Conservation (phyloP, 2,797 vertebrate species). For the Peromyscus nudipes region DNA sequence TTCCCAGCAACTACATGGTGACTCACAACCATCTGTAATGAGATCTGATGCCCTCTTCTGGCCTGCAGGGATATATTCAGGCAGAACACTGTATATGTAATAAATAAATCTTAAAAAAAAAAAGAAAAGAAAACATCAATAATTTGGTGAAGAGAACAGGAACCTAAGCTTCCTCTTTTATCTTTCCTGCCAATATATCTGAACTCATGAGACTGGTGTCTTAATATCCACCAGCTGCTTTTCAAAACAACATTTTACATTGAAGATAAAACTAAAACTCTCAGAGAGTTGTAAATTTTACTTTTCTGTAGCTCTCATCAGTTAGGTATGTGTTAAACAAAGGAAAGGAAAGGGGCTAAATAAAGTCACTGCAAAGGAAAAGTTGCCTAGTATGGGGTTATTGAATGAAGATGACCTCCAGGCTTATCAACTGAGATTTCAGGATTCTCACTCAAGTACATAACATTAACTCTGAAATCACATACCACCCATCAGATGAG, state of each 20-base stretch:
- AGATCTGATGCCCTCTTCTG: too few species aligned
- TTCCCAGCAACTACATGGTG: too few species aligned
- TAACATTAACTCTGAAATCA: neutral
- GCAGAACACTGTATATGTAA: too few species aligned
- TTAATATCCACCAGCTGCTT: constrained; percentile 64
- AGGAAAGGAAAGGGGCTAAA: constrained; percentile 80
- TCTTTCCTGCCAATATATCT: neutral
- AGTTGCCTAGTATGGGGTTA: neutral
- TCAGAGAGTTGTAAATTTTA: constrained; percentile 74
- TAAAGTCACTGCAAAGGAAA: constrained; percentile 37
- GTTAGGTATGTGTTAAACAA: constrained; percentile 83
- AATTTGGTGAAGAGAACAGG: neutral
- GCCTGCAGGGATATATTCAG: too few species aligned
- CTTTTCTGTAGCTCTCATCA: constrained; percentile 84
- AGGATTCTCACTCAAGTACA: neutral
- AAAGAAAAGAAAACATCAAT: neutral
- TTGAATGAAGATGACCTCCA: neutral
- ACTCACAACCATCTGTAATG: too few species aligned
- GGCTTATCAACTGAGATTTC: neutral
- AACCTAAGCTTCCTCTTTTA: neutral
- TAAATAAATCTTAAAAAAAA: too few species aligned
- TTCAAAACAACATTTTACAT: constrained; percentile 75
- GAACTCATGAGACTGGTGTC: neutral
- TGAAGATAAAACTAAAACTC: constrained; percentile 78
- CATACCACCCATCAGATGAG: neutral